A percentile compares a stretch with the other conserved stretches of the same genome.
Conservation (phyloP, 2,888 invertebrate species). For the Tinea semifulvella region DNA sequence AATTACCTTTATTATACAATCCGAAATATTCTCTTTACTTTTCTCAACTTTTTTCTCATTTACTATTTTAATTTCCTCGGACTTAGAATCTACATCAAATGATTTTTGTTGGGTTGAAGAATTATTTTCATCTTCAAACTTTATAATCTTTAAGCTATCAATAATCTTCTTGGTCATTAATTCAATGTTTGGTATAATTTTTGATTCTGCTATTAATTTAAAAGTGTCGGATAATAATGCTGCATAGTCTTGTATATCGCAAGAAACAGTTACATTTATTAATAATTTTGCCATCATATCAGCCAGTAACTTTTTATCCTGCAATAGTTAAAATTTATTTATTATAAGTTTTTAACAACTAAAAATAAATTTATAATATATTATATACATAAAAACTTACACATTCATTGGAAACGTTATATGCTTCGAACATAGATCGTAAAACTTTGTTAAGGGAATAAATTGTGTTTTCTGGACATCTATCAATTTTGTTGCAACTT, state of each 20-base stretch:
- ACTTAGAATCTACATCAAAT: too few relatives aligned
- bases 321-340: conserved; percentile 20
- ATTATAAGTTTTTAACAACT: background rate
- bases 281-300: background rate
- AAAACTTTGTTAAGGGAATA: conserved; percentile 28
- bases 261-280: too few relatives aligned
- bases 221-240: background rate
- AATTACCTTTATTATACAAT: conserved; percentile 40
- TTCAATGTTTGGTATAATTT: background rate
- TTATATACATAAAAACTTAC: conserved; percentile 24
- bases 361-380: too few relatives aligned
- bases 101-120: too few relatives aligned
- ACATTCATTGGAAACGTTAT: too few relatives aligned
- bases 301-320: conserved; percentile 22
- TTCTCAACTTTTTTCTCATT: background rate
- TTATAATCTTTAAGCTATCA: background rate
- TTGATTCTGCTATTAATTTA: background rate
- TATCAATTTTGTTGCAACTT: conserved; percentile 21
- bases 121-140: background rate
- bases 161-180: background rate
- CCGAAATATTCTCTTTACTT: conserved; percentile 1
- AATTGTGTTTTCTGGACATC: conserved; percentile 25
- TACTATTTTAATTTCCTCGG: too few relatives aligned
- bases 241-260: too few relatives aligned
- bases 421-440: conserved; percentile 23